These are phyloP conservation scores for Catalaphyllia jardinei DNA, from an alignment of 64 coral and sea anemone species.

Conservation along the genomic window DNA sequence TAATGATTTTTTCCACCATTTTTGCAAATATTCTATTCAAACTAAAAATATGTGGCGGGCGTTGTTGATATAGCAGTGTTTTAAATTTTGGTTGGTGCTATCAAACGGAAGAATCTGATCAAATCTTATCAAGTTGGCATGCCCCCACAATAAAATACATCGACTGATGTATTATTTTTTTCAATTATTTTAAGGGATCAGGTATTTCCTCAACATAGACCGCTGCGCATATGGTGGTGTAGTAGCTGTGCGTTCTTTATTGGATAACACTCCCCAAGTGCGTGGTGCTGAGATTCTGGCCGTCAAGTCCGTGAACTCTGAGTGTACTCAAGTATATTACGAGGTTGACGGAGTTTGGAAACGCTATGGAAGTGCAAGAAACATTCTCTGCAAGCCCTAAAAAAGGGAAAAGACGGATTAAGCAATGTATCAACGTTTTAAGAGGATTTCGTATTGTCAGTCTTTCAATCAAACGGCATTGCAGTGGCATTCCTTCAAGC, in stretches of 20 bases:
- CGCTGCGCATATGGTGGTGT: conserved; percentile 77
- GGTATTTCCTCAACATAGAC: conserved; percentile 78
- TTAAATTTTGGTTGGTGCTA: too few relatives aligned
- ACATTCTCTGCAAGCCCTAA: neutral
- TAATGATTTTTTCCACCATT: too few relatives aligned
- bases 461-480: too few relatives aligned
- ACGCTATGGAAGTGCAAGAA: neutral
- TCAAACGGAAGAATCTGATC: too few relatives aligned
- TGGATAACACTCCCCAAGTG: conserved; percentile 29
- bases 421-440: too few relatives aligned
- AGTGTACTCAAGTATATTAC: conserved; percentile 15
- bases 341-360: neutral
- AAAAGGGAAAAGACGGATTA: too few relatives aligned
- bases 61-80: too few relatives aligned
- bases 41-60: too few relatives aligned
- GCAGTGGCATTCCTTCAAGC: too few relatives aligned
- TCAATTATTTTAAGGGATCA: conserved; percentile 40
- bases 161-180: neutral
- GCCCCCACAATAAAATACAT: neutral
- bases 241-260: conserved; percentile 1
- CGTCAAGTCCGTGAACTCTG: conserved; percentile 12
- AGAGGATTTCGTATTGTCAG: too few relatives aligned
- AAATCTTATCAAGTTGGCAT: neutral
- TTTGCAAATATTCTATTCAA: too few relatives aligned
- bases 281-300: conserved; percentile 46